Percentiles rank a stretch among this genome's conserved stretches.
Evolutionary conservation across 1,140 invertebrate species (phyloP).

Genomic region (Drosophila kohkoa): DNA sequence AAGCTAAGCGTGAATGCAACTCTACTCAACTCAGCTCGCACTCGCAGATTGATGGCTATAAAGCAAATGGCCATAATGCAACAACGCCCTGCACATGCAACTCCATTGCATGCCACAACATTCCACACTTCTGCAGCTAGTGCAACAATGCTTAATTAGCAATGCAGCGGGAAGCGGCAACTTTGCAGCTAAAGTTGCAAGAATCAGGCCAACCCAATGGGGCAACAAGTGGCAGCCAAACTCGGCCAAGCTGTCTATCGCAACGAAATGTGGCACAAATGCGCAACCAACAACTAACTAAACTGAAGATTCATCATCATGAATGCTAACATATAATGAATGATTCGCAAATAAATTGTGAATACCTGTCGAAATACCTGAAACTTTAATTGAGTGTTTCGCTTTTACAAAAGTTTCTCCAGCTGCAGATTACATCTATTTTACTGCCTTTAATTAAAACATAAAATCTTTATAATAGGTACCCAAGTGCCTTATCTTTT

Average conservation of each 20-base stretch:
- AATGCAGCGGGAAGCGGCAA: constrained; percentile 29
- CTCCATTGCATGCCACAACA: not conserved
- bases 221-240: constrained; percentile 48
- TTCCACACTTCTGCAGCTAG: not conserved
- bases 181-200: constrained; percentile 7
- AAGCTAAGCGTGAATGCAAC: constrained; percentile 46
- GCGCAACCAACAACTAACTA: constrained; percentile 12
- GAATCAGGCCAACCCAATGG: constrained; percentile 34
- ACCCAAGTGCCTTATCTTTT: not conserved
- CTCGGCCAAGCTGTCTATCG: constrained; percentile 36
- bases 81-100: constrained; percentile 41
- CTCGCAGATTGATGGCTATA: constrained; percentile 24
- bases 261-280: constrained; percentile 41
- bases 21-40: not conserved
- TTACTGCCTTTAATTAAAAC: not conserved
- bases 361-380: not conserved
- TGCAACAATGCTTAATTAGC: constrained; percentile 57
- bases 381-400: not conserved
- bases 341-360: constrained; percentile 1
- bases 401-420: not conserved
- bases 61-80: constrained; percentile 37
- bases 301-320: constrained; percentile 8
- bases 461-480: not conserved
- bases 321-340: constrained; percentile 4
- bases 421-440: not conserved